Evolutionary conservation across 1,140 invertebrate genomes (phyloP).

Genomic region (Gonatopus flavifemur): DNA sequence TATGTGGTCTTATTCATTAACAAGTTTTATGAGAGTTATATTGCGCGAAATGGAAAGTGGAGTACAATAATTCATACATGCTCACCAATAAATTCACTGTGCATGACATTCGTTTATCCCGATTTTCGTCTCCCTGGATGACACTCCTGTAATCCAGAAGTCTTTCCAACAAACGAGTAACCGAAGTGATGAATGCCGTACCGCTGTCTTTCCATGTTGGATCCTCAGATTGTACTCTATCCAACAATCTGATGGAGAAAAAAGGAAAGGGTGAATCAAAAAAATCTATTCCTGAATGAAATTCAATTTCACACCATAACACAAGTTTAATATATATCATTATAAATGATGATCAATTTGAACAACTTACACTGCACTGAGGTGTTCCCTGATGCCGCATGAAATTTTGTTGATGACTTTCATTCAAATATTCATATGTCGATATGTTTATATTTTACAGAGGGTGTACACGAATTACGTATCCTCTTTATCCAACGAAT

Average conservation of each 20-base stretch:
- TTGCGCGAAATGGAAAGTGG: too few relatives aligned
- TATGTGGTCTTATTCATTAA: background rate
- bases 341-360: background rate
- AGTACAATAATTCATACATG: background rate
- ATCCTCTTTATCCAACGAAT: too few relatives aligned
- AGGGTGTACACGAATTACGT: too few relatives aligned
- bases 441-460: too few relatives aligned
- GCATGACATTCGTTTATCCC: slow-evolving; percentile 94
- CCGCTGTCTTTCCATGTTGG: slow-evolving; percentile 89
- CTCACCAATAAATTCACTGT: slow-evolving; percentile 90
- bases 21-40: background rate
- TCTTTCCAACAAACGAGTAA: slow-evolving; percentile 84
- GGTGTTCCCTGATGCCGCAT: slow-evolving; percentile 77
- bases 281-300: background rate
- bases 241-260: slow-evolving; percentile 70
- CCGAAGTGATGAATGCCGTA: slow-evolving; percentile 86
- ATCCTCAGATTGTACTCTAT: slow-evolving; percentile 81
- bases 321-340: too few relatives aligned
- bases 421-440: too few relatives aligned
- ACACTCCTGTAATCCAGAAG: slow-evolving; percentile 91
- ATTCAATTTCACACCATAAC: background rate
- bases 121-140: slow-evolving; percentile 88
- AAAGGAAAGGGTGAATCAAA: background rate
- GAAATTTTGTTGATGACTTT: too few relatives aligned
- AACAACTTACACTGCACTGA: slow-evolving; percentile 83